Conservation (phyloP, 2,113 vertebrate species). For the Eptesicus fuscus region DNA sequence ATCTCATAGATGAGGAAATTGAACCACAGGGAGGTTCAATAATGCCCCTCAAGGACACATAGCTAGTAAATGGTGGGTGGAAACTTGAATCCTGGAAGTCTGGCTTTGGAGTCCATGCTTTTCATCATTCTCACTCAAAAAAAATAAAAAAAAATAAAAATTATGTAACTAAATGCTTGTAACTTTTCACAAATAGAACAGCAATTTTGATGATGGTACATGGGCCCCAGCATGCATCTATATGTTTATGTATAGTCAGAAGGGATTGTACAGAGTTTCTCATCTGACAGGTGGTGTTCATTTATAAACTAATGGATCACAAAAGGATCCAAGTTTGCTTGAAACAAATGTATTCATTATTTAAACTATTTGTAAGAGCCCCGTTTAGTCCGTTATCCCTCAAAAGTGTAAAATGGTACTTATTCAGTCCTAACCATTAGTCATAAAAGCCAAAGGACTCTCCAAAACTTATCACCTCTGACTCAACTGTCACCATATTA, state of each 20-base stretch:
- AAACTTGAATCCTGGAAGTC: background rate
- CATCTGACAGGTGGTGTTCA: background rate
- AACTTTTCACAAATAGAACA: background rate
- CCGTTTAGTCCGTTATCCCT: background rate
- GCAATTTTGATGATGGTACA: background rate
- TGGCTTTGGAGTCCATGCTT: background rate
- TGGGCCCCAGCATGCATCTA: background rate
- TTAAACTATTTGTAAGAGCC: background rate
- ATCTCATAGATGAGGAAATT: conserved; percentile 9
- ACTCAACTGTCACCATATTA: background rate
- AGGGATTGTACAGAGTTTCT: background rate
- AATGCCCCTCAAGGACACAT: background rate
- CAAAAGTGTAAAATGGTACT: background rate
- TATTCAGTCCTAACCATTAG: background rate
- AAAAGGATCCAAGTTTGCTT: background rate
- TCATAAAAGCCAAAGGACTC: background rate
- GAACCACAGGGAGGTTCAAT: background rate
- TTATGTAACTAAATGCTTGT: background rate
- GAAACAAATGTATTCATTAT: background rate
- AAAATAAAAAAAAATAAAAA: background rate
- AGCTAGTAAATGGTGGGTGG: background rate
- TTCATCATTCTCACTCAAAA: background rate
- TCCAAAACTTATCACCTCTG: background rate
- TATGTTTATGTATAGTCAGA: background rate
- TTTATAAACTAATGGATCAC: background rate